A percentile compares a stretch with the other conserved stretches of the same genome.
Evolutionary conservation across 2,888 invertebrate genomes (phyloP).

Genomic region (Lochmaea capreae): DNA sequence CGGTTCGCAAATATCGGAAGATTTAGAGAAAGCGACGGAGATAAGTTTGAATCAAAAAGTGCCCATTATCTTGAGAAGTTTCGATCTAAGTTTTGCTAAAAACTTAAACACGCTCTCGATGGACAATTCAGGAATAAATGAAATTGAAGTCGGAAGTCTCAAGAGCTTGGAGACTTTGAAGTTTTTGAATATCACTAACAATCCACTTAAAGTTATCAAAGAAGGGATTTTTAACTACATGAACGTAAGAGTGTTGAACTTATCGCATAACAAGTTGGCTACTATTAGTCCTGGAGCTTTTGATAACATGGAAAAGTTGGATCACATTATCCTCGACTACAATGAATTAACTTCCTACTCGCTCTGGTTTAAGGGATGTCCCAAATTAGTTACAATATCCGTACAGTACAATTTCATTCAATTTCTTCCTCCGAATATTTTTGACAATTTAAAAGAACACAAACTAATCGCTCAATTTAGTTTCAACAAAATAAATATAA

Average conservation of each 20-base stretch:
- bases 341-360: slow-evolving; percentile 53
- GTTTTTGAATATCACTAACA: slow-evolving; percentile 52
- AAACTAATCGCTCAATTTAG: slow-evolving; percentile 52
- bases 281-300: slow-evolving; percentile 53
- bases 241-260: slow-evolving; percentile 51
- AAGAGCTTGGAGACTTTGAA: slow-evolving; percentile 45
- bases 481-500: slow-evolving; percentile 53
- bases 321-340: slow-evolving; percentile 51
- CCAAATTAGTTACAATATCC: slow-evolving; percentile 50
- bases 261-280: slow-evolving; percentile 53
- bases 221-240: slow-evolving; percentile 53
- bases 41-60: slow-evolving; percentile 53
- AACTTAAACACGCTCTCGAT: slow-evolving; percentile 51
- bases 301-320: slow-evolving; percentile 53
- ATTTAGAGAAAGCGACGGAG: slow-evolving; percentile 48
- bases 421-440: slow-evolving; percentile 51
- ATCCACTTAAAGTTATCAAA: slow-evolving; percentile 51
- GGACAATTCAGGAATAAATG: slow-evolving; percentile 52
- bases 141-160: slow-evolving; percentile 52
- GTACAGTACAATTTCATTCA: slow-evolving; percentile 55
- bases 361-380: slow-evolving; percentile 53
- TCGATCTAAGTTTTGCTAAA: slow-evolving; percentile 51
- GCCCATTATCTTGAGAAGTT: slow-evolving; percentile 48
- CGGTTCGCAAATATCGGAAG: slow-evolving; percentile 48
- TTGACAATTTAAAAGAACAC: slow-evolving; percentile 48